Conservation (phyloP, 2,113 vertebrate species). For the Salvator merianae region DNA sequence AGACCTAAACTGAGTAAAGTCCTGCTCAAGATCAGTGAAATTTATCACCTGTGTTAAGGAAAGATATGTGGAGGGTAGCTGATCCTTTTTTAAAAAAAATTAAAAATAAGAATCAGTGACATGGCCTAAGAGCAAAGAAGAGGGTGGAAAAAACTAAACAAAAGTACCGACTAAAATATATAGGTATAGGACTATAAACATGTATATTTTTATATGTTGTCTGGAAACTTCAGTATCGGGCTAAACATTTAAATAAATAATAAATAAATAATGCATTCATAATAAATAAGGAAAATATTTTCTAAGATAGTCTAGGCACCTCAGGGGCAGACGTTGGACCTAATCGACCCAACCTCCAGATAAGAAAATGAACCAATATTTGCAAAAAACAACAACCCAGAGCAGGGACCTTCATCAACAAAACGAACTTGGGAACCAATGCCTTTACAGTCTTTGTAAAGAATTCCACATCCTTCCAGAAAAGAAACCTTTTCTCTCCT, state of each 20-base stretch:
- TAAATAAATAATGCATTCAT: background rate
- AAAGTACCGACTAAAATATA: background rate
- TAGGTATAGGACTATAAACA: no score
- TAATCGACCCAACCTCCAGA: background rate
- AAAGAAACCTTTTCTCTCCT: conserved; percentile 24
- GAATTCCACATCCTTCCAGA: conserved; percentile 62
- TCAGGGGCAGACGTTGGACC: background rate
- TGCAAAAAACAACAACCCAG: conserved; percentile 50
- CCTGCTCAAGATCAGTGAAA: background rate
- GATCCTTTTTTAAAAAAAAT: background rate
- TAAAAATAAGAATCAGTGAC: background rate
- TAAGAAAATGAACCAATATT: conserved; percentile 24
- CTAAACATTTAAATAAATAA: no score
- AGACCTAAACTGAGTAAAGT: background rate
- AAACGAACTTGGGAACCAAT: conserved; percentile 62
- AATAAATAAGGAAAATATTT: background rate
- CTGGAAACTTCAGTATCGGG: no score
- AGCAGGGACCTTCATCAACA: conserved; percentile 70
- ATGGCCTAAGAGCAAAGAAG: background rate
- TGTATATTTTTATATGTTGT: no score
- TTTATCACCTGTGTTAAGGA: background rate
- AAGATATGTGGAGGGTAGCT: no score
- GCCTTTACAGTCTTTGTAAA: conserved; percentile 64
- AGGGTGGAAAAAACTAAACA: no score
- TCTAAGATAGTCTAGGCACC: no score